Evolutionary conservation across 1,140 invertebrate species (phyloP), one percentile per base, ranked within the genome.

Genomic region (Lucilia cuprina): DNA sequence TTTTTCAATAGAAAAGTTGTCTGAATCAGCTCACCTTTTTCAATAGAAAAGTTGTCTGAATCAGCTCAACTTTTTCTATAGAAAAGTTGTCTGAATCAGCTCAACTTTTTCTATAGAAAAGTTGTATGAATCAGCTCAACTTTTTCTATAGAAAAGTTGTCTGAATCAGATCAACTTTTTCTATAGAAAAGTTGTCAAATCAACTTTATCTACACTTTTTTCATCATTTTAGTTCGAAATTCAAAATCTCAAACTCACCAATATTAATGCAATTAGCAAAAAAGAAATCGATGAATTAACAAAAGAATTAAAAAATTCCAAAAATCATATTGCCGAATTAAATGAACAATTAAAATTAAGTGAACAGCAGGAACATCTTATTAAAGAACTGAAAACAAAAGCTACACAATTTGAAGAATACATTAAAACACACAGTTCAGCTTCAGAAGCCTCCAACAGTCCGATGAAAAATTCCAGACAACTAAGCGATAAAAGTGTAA

Each of bases 391-490:
- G 2, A 93, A 92, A 85, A 88, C 91, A 7, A 93, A 93, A 85
- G 92, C 92, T 2, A 90, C 92, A 83, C 92, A 93, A 85, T 93
- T 93, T 88, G 92, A 93, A 85, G 90, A 92, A 60, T 93, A 92
- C 85, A 92, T 93, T 34, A 85, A 74, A 17, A 82, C 84, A 49
- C 85, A 88, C 41, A 74, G 65, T 65, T 82, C 65, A 65, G 17
- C 70, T 74, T 74, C 83, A n/a, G 83, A 85, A 65, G 77, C 50
- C 19, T 83, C 17, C 13, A 35, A 21, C 21, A 77, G 17, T 55
- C 70, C 82, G 5, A 34, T 75, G 8, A 74, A 78, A 25, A 70
- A 14, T 34, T 82, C 84, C 21, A 7, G 25, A n/a, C 77, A 80
- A 80, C 13, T 49, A 13, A 80, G 77, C n/a, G 84, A 85, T 82